Evolutionary conservation across 1,140 invertebrate species (phyloP).

Genomic region (Eriocheir sinensis): DNA sequence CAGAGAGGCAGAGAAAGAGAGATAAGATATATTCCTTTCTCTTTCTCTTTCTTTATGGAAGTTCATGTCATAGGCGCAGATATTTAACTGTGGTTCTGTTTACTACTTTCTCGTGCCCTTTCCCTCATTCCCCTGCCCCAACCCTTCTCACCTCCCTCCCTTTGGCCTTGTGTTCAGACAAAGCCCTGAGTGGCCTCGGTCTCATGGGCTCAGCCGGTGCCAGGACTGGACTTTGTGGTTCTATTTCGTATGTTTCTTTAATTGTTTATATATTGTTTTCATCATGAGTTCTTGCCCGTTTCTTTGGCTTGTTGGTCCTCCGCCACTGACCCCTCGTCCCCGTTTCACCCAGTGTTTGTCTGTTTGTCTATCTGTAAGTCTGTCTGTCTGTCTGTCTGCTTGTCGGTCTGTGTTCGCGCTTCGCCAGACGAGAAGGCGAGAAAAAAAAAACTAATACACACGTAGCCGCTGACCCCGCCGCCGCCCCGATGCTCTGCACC

Average conservation of each 20-base stretch:
- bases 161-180: conserved; percentile 51
- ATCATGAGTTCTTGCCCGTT: conserved; percentile 57
- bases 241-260: not conserved
- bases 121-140: not conserved
- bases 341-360: not conserved
- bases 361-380: not conserved
- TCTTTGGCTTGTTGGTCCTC: conserved; percentile 58
- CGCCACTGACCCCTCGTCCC: not conserved
- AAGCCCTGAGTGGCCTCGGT: conserved; percentile 75
- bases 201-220: conserved; percentile 75
- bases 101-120: no score
- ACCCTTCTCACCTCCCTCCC: not conserved
- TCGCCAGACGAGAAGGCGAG: conserved; percentile 19
- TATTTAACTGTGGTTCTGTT: not conserved
- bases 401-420: not conserved
- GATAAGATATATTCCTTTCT: not conserved
- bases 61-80: not conserved
- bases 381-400: not conserved
- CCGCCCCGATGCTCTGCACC: not conserved
- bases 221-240: conserved; percentile 74
- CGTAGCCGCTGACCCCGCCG: not conserved
- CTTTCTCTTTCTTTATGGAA: not conserved
- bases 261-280: conserved; percentile 44
- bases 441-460: not conserved
- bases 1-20: not conserved